Evolutionary conservation across 2,797 vertebrate species (phyloP), one percentile per base, ranked within the genome.

Genomic region (Crenichthys baileyi): DNA sequence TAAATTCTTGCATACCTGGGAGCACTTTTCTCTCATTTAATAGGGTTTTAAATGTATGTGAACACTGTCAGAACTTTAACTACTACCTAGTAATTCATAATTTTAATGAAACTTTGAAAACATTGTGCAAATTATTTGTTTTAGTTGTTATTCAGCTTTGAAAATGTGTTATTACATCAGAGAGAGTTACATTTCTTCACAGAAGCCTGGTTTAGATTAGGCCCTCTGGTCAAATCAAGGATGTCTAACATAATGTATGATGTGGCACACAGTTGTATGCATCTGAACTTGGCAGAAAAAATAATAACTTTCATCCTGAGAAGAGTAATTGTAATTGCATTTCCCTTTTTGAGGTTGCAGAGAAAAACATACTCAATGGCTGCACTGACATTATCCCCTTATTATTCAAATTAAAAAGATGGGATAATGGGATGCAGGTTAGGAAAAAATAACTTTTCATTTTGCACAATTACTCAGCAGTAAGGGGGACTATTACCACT

Each of bases 271-370:
- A 46, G 56, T 41, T 26, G 53, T 41, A 73, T 44, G 39, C 55
- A 73, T 73, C 55, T 73, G 24, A 56, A 24, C 31, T 56, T 41
- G 22, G 36, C 55, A 31, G 15, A 46, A 46, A 26, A 50, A 50
- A 70, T 51, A 39, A 56, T 29, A 16, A 13, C 72, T 73, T 73
- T 73, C 72, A 58, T 60, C 72, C 39, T 60, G 36, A 73, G 55
- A 56, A 29, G 24, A 73, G 72, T 73, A 39, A 73, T 60, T 73
- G 72, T 56, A 73, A 41, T 56, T 58, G 72, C 61, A 31, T 65
- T 73, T 73, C 46, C 61, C 61, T 65, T 73, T 73, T 60, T 58
- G 39, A 9, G 55, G 53, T 60, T 56, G 13, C 24, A 44, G 72
- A 41, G 24, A 24, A 56, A 73, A 44, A 13, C 51, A 41, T 56